Base-by-base conservation (phyloP, 2,113 vertebrate genomes). In the Sinocyclocheilus anshuiensis region DNA sequence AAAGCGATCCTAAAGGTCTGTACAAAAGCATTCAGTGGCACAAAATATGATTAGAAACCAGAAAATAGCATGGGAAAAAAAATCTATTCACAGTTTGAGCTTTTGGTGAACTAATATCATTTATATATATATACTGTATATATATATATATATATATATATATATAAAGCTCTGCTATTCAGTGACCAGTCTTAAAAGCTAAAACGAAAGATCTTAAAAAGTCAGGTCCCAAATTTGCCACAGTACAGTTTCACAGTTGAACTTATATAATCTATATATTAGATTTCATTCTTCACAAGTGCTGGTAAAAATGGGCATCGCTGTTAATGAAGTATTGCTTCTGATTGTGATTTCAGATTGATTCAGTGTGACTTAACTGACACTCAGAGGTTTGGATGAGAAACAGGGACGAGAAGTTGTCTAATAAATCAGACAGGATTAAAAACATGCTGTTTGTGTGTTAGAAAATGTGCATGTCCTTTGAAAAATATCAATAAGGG, bases 201-300 rank as follows among this genome's bases (percentile, higher is more conserved):
- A 12, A 53, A 22, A 15, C 63, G 20, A 39, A 59, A 22, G 36
- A 26, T 13, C 13, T n/a, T 61, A 61, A 36, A 82, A 81, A 88
- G 61, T 79, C 81, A 84, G 26, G 81, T 83, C 82, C 76, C n/a
- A 61, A 65, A 74, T 78, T 39, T 81, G 26, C 42, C 65, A 36
- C 36, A 22, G 42, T 80, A 83, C 77, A 48, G 74, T 48, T 93
- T 94, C 93, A 95, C 94, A 95, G 93, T 94, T 89, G 89, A 91
- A 85, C 84, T n/a, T 69, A 57, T 61, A 87, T 55, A 84, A 20
- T 39, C 39, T 57, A 92, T 94, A 93, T 92, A 93, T 93, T 93
- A 93, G 88, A 92, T 91, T 91, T 91, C 87, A 74, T 88, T 93
- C 92, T 93, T 91, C 90, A 93, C 91, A 94, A 94, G 92, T 93